These are phyloP conservation scores for Microplitis deprimator DNA, from an alignment of 2,888 invertebrate species.

Conservation along the genomic window DNA sequence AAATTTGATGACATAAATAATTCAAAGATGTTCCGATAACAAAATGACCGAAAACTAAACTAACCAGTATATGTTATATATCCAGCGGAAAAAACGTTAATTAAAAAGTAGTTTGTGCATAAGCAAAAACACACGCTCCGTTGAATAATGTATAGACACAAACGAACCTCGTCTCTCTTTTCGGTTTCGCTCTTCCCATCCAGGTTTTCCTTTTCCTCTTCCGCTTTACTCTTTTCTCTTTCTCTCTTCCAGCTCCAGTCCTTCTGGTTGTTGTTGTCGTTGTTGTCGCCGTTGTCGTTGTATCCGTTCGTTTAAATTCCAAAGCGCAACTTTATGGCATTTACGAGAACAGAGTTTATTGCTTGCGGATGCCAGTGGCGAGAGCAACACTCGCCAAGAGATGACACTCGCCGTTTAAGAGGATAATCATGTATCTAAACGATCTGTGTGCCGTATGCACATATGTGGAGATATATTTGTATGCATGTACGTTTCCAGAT, in stretches of 20 bases:
- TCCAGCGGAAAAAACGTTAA: constrained; percentile 20
- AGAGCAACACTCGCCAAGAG: background rate
- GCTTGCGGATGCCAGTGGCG: constrained; percentile 13
- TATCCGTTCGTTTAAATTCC: constrained; percentile 14
- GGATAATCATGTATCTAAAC: constrained; percentile 13
- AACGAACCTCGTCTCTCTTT: constrained; percentile 23
- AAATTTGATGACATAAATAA: background rate
- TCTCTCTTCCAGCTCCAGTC: background rate
- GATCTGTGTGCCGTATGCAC: background rate
- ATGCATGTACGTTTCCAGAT: too few relatives aligned
- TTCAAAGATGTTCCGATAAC: background rate
- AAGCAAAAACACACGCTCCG: constrained; percentile 23
- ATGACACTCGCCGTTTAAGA: background rate
- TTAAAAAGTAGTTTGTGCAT: constrained; percentile 5
- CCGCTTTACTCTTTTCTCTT: background rate
- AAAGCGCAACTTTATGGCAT: constrained; percentile 13
- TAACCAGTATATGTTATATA: background rate
- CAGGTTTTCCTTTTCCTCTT: background rate
- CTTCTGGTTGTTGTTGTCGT: too few relatives aligned
- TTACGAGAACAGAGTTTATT: constrained; percentile 5
- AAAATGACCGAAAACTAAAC: background rate
- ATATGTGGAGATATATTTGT: background rate
- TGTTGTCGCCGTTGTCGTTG: background rate
- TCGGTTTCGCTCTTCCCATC: background rate
- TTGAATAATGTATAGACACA: constrained; percentile 9